phyloP scores from a whole-genome alignment of 2,797 vertebrate genomes.

The Tenualosa ilisha region DNA sequence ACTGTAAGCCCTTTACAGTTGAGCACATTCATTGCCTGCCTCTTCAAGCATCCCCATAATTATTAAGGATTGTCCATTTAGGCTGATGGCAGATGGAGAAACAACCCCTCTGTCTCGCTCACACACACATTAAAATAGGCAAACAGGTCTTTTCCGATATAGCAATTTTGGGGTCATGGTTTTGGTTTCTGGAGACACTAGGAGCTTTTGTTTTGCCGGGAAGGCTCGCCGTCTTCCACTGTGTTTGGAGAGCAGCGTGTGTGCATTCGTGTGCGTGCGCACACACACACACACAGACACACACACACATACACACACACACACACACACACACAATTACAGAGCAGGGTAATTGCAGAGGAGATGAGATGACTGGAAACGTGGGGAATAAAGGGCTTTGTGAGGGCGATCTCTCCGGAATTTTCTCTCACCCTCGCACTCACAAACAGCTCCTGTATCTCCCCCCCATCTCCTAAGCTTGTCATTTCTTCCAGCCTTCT shows the following conservation, averaged over 20 bases:
- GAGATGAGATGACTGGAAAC: conserved; percentile 27
- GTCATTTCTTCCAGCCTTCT: neutral
- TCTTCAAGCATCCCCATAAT: neutral
- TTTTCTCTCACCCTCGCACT: conserved; percentile 5
- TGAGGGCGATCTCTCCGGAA: conserved; percentile 29
- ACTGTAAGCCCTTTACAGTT: neutral
- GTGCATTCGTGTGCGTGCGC: neutral
- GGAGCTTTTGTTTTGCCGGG: conserved; percentile 19
- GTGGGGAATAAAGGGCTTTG: conserved; percentile 21
- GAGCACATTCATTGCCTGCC: neutral
- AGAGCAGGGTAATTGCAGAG: conserved; percentile 44
- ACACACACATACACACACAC: neutral
- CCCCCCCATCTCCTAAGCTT: neutral
- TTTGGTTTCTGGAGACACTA: conserved; percentile 15
- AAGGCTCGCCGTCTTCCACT: neutral
- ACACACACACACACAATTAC: conserved; percentile 42
- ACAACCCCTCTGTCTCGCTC: neutral
- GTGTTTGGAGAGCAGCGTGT: neutral
- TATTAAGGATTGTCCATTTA: neutral
- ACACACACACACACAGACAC: neutral
- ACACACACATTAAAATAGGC: conserved; percentile 7
- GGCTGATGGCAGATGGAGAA: neutral
- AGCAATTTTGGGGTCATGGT: conserved; percentile 5
- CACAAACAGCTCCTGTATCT: neutral
- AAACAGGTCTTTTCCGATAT: conserved; percentile 19